Evolutionary conservation across 2,888 invertebrate species (phyloP).

Genomic region (Cepaea hortensis): DNA sequence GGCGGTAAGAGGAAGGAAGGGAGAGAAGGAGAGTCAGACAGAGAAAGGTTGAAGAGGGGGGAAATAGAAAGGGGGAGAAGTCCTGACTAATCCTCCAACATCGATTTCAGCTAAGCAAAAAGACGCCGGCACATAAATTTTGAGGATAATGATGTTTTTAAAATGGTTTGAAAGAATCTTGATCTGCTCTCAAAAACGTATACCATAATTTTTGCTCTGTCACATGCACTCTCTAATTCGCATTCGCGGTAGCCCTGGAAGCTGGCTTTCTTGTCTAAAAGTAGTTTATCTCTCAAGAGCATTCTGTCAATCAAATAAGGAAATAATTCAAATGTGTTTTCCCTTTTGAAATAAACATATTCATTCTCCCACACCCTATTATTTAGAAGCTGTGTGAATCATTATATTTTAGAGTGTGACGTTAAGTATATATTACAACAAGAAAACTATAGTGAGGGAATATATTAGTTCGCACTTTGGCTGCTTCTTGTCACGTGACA

Average conservation of each 20-base stretch:
- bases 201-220: not conserved
- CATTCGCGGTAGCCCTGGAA: not conserved
- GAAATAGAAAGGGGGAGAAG: not conserved
- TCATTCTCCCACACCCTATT: no score
- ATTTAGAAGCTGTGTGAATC: no score
- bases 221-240: constrained; percentile 11
- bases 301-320: no score
- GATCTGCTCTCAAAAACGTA: not conserved
- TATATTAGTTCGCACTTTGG: no score
- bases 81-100: constrained; percentile 16
- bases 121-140: constrained; percentile 18
- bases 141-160: constrained; percentile 16
- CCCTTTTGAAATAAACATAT: no score
- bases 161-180: not conserved
- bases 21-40: not conserved
- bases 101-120: constrained; percentile 21
- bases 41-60: not conserved
- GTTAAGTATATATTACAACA: no score
- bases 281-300: not conserved
- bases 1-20: not conserved
- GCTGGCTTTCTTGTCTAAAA: not conserved
- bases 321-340: no score
- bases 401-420: no score
- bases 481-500: no score
- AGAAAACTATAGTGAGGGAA: no score